These are phyloP conservation scores for Lutjanus campechanus DNA, from an alignment of 2,797 vertebrate species.

Conservation along the genomic window DNA sequence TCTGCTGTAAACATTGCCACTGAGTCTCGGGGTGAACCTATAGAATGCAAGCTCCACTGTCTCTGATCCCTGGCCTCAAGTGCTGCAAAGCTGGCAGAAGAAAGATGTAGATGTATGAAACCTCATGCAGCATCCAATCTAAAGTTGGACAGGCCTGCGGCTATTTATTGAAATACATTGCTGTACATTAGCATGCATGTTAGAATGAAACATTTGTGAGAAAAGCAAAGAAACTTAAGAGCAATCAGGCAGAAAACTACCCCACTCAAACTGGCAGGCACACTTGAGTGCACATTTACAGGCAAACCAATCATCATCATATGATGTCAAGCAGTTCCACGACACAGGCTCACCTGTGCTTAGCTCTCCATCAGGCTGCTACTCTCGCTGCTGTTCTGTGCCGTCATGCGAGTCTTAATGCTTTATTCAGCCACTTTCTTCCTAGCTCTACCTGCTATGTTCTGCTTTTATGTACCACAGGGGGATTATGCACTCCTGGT, in stretches of 20 bases:
- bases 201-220: neutral
- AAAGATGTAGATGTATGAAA: neutral
- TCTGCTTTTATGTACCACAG: slow-evolving; percentile 41
- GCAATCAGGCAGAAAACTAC: slow-evolving; percentile 5
- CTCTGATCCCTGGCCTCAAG: neutral
- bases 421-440: slow-evolving; percentile 45
- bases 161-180: neutral
- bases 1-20: neutral
- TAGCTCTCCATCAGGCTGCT: slow-evolving; percentile 3
- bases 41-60: neutral
- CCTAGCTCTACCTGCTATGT: slow-evolving; percentile 31
- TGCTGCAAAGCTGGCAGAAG: neutral
- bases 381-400: slow-evolving; percentile 1
- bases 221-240: neutral
- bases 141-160: neutral
- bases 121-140: neutral
- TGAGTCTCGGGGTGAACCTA: neutral
- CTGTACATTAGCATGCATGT: neutral
- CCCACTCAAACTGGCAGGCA: neutral
- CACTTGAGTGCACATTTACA: slow-evolving; percentile 20
- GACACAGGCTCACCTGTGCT: slow-evolving; percentile 20
- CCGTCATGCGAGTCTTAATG: slow-evolving; percentile 28
- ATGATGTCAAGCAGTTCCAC: neutral
- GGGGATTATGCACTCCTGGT: slow-evolving; percentile 32
- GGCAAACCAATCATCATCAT: slow-evolving; percentile 19